phyloP scores from a whole-genome alignment of 2,888 invertebrate species.

The Xestoiulus laeticollis region DNA sequence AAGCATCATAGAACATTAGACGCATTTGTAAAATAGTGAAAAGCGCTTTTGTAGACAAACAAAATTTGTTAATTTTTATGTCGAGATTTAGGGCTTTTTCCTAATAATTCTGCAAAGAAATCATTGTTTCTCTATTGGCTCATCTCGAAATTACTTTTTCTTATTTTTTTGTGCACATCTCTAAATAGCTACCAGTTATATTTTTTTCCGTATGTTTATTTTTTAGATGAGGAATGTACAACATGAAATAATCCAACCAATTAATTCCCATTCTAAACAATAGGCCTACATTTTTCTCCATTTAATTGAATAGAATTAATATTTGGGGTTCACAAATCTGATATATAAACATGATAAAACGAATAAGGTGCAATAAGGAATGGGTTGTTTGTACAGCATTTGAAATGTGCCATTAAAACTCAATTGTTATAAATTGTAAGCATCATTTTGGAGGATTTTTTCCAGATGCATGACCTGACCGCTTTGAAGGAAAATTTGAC shows the following conservation, averaged over 20 bases:
- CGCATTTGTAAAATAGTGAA: too few relatives aligned
- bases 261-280: background rate
- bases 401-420: background rate
- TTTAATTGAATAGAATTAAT: background rate
- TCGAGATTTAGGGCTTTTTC: too few relatives aligned
- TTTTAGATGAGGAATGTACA: too few relatives aligned
- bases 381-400: background rate
- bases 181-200: too few relatives aligned
- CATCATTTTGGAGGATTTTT: background rate
- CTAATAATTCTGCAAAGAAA: too few relatives aligned
- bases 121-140: too few relatives aligned
- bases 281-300: background rate
- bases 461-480: background rate
- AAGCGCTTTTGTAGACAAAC: too few relatives aligned
- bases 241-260: background rate
- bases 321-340: background rate
- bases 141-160: too few relatives aligned
- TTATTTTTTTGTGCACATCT: too few relatives aligned
- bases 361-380: background rate
- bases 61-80: too few relatives aligned
- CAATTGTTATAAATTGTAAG: background rate
- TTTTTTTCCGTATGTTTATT: too few relatives aligned
- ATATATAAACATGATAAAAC: background rate
- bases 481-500: background rate
- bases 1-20: too few relatives aligned